Percentiles rank a stretch among this genome's conserved stretches.
These are phyloP conservation scores for Microcebus lehilahytsara DNA, from an alignment of 2,113 vertebrate species.

Conservation along the genomic window DNA sequence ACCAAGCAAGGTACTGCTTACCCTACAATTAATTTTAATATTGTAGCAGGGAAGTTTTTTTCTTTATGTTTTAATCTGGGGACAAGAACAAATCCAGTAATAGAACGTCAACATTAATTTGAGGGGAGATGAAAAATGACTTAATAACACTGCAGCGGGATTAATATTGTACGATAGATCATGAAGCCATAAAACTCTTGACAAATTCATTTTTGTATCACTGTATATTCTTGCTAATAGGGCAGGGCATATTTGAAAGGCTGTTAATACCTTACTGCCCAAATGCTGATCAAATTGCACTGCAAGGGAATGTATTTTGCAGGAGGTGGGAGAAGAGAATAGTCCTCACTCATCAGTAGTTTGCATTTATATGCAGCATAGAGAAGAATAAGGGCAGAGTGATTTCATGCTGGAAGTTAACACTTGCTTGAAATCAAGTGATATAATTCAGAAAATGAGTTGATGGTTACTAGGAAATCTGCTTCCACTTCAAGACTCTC, in stretches of 20 bases:
- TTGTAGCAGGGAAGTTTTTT: constrained; percentile 72
- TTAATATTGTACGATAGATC: constrained; percentile 79
- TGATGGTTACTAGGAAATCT: constrained; percentile 66
- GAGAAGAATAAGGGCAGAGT: not conserved
- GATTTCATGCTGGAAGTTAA: constrained; percentile 54
- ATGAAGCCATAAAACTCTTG: constrained; percentile 81
- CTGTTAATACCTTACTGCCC: constrained; percentile 74
- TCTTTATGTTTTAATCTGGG: constrained; percentile 78
- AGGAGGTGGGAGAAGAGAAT: not conserved
- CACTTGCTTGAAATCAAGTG: constrained; percentile 54
- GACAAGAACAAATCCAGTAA: constrained; percentile 84
- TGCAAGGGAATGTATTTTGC: not conserved
- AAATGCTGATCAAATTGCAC: constrained; percentile 58
- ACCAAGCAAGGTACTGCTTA: constrained; percentile 73
- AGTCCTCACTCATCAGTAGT: constrained; percentile 20
- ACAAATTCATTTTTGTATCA: constrained; percentile 81
- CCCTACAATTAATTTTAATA: constrained; percentile 83
- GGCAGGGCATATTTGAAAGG: constrained; percentile 60
- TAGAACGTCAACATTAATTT: constrained; percentile 82
- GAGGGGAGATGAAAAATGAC: constrained; percentile 83
- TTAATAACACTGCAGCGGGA: constrained; percentile 81
- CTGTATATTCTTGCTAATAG: constrained; percentile 81
- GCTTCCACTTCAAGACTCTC: constrained; percentile 54
- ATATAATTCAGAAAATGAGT: constrained; percentile 74
- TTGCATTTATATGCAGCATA: constrained; percentile 51